phyloP scores from a whole-genome alignment of 64 coral and sea anemone species.

The Acropora yongei region DNA sequence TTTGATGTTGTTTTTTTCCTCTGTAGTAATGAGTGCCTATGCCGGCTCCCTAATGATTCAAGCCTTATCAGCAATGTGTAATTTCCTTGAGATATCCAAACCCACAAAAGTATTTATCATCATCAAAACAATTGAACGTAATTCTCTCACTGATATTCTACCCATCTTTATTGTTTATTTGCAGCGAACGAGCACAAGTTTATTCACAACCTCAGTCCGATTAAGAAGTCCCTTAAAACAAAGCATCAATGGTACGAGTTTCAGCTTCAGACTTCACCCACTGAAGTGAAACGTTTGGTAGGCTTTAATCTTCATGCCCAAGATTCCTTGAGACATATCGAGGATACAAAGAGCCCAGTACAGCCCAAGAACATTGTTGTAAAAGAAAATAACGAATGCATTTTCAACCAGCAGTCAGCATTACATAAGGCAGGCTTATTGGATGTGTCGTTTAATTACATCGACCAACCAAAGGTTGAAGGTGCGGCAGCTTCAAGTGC shows the following conservation, averaged over 20 bases:
- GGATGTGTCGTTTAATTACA: constrained; percentile 34
- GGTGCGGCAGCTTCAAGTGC: background rate
- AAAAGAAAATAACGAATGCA: constrained; percentile 25
- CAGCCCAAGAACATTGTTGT: constrained; percentile 28
- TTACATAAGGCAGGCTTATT: constrained; percentile 42
- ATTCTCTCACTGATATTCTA: constrained; percentile 11
- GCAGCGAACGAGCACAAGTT: constrained; percentile 30
- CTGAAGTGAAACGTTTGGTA: constrained; percentile 66
- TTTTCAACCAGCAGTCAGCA: constrained; percentile 48
- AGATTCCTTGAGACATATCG: constrained; percentile 41
- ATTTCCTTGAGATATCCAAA: constrained; percentile 22
- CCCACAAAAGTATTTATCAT: constrained; percentile 43
- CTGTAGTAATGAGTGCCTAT: too few relatives aligned
- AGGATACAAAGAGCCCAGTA: constrained; percentile 70
- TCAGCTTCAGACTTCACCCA: constrained; percentile 61
- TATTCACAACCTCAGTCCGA: constrained; percentile 40
- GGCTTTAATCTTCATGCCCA: constrained; percentile 68
- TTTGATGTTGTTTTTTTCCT: too few relatives aligned
- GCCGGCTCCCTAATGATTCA: too few relatives aligned
- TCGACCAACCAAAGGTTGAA: constrained; percentile 54
- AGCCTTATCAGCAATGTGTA: background rate
- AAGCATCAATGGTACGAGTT: constrained; percentile 73
- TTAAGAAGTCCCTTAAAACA: constrained; percentile 51
- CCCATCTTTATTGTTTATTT: constrained; percentile 19
- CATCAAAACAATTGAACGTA: constrained; percentile 27